Evolutionary conservation across 1,140 invertebrate species (phyloP), one percentile per base, ranked within the genome.

Genomic region (Bombus ignitus): DNA sequence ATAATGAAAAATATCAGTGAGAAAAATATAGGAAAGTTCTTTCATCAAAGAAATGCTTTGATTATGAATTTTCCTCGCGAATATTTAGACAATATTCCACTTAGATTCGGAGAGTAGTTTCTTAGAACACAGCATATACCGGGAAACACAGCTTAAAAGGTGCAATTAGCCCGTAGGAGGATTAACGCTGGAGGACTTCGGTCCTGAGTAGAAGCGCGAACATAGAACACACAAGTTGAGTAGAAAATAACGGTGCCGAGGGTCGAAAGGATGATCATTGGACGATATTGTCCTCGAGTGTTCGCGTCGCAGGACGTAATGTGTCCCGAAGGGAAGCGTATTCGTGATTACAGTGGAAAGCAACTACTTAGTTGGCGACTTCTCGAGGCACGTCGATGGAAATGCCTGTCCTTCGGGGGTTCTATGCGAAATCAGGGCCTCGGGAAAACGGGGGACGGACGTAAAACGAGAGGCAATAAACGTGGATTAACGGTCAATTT

Each of bases 261-360:
- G 72, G 62, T 42, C 42, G 70, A 62, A 47, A 62, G 77, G 76
- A 74, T 57, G 71, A 77, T 88, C 53, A 59, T 83, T 88, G 74
- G 72, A 80, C 76, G 86, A 89, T 85, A 74, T 72, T 78, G 87
- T 89, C 62, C 88, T 68, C 77, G 68, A 35, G 70, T 72, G 84
- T 65, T 88, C 76, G 53, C 35, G 66, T 79, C 59, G 44, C 72
- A 65, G 72, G 44, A 35, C 66, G 65, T 89, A 70, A 75, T 68
- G 80, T 53, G 74, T 53, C 66, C 42, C 83, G 65, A 37, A 47
- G 70, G 81, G 57, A 62, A 53, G 80, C 39, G 74, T 89, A 89
- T 83, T 89, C 88, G 80, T 85, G 84, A 90, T 89, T 87, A 81
- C 87, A 59, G 77, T 59, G 77, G 85, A 89, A 78, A 84, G 81